These are phyloP conservation scores for Xanthorhoe spadicearia DNA, from an alignment of 2,888 invertebrate species.

Conservation along the genomic window DNA sequence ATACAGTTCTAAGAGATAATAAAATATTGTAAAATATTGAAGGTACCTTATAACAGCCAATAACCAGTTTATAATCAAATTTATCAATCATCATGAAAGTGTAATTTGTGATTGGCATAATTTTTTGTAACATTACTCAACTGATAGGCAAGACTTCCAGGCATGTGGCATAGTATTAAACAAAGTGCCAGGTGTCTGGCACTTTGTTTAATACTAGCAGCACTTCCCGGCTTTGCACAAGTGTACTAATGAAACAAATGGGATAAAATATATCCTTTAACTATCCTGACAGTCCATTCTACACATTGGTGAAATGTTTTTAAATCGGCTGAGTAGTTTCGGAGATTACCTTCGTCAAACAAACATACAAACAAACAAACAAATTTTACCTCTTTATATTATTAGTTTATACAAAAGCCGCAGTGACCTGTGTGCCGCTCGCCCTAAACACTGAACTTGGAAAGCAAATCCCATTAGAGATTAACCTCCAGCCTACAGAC, in stretches of 20 bases:
- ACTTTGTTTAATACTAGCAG: background rate
- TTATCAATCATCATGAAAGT: background rate
- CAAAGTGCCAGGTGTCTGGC: background rate
- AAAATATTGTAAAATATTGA: too few relatives aligned
- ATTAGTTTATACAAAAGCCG: background rate
- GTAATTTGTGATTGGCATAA: background rate
- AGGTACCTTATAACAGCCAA: background rate
- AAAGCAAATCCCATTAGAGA: constrained; percentile 56
- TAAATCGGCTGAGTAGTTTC: too few relatives aligned
- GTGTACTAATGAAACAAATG: too few relatives aligned
- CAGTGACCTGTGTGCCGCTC: constrained; percentile 11
- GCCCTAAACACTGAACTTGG: constrained; percentile 46
- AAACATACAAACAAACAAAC: too few relatives aligned
- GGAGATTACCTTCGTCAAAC: too few relatives aligned
- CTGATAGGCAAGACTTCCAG: background rate
- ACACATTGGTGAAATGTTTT: too few relatives aligned
- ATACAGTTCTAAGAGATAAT: too few relatives aligned
- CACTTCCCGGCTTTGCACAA: too few relatives aligned
- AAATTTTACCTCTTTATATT: too few relatives aligned
- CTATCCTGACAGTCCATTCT: too few relatives aligned
- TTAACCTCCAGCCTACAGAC: constrained; percentile 45
- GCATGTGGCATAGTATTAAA: too few relatives aligned
- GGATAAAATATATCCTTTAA: too few relatives aligned
- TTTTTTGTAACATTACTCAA: background rate
- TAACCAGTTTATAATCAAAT: background rate